phyloP scores from a whole-genome alignment of 2,888 invertebrate genomes.

The Escarpia spicata region DNA sequence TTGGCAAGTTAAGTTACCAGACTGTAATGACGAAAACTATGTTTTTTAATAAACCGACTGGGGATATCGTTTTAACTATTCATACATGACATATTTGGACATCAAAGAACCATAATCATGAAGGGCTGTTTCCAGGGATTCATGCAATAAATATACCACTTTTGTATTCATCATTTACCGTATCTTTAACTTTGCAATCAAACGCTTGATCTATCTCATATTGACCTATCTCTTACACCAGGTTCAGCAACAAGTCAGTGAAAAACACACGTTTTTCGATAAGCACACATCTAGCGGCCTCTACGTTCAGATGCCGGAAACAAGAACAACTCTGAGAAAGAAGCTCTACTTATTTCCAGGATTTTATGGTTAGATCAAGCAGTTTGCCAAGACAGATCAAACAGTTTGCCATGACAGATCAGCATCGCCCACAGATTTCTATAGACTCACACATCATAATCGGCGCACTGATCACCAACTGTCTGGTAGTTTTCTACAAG shows the following conservation, averaged over 20 bases:
- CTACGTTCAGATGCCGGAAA: constrained; percentile 25
- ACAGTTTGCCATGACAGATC: too few species aligned
- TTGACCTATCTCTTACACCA: not conserved
- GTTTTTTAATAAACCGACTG: too few species aligned
- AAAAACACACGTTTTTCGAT: not conserved
- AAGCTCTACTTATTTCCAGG: constrained; percentile 31
- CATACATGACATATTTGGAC: too few species aligned
- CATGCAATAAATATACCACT: too few species aligned
- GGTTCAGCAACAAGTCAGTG: not conserved
- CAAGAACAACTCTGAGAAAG: constrained; percentile 25
- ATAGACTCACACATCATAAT: too few species aligned
- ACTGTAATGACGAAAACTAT: too few species aligned
- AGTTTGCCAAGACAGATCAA: not conserved
- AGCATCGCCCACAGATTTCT: too few species aligned
- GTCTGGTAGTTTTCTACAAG: not conserved
- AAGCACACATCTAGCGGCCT: not conserved
- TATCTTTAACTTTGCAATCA: not conserved
- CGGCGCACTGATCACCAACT: not conserved
- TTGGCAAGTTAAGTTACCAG: too few species aligned
- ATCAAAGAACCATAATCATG: too few species aligned
- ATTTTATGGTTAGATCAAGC: not conserved
- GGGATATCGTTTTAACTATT: too few species aligned
- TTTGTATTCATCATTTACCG: not conserved
- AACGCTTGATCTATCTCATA: not conserved
- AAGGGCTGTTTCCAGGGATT: too few species aligned